A percentile compares a stretch with the other conserved stretches of the same genome.
phyloP scores from a whole-genome alignment of 2,113 vertebrate genomes.

The Fukomys damarensis region DNA sequence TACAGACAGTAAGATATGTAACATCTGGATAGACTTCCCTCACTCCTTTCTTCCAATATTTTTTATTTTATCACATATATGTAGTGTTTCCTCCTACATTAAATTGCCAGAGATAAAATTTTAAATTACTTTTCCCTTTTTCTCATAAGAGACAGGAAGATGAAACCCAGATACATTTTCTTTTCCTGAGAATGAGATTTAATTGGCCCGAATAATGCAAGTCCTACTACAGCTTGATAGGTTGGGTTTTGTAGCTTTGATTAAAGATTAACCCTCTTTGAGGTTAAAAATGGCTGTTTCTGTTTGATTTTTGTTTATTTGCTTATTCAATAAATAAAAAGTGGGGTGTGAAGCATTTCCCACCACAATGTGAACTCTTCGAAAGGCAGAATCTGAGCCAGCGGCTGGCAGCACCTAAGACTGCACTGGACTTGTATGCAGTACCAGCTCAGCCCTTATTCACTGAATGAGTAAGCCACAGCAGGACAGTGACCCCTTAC shows the following conservation, averaged over 20 bases:
- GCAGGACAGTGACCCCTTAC: neutral
- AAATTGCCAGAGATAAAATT: conserved; percentile 19
- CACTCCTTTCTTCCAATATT: neutral
- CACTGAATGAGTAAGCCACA: neutral
- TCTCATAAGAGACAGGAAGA: conserved; percentile 4
- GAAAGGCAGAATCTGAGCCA: neutral
- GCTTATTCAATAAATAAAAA: neutral
- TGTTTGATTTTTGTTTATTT: conserved; percentile 13
- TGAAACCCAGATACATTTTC: neutral
- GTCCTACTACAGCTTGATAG: neutral
- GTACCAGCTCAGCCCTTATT: neutral
- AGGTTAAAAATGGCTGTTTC: neutral
- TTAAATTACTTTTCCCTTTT: conserved; percentile 36
- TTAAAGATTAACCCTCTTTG: neutral
- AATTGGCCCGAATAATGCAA: conserved; percentile 8
- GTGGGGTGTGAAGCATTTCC: neutral
- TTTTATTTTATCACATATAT: conserved; percentile 2
- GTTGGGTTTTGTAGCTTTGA: neutral
- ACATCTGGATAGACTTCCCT: neutral
- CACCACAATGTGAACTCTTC: neutral
- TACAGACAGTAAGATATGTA: neutral
- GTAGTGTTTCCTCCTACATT: neutral
- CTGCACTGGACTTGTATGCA: too few relatives aligned
- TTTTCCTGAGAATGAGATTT: neutral
- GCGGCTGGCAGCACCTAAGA: neutral